Evolutionary conservation across 2,113 vertebrate genomes (phyloP), one percentile per base, ranked within the genome.

Genomic region (Macroglossus sobrinus): DNA sequence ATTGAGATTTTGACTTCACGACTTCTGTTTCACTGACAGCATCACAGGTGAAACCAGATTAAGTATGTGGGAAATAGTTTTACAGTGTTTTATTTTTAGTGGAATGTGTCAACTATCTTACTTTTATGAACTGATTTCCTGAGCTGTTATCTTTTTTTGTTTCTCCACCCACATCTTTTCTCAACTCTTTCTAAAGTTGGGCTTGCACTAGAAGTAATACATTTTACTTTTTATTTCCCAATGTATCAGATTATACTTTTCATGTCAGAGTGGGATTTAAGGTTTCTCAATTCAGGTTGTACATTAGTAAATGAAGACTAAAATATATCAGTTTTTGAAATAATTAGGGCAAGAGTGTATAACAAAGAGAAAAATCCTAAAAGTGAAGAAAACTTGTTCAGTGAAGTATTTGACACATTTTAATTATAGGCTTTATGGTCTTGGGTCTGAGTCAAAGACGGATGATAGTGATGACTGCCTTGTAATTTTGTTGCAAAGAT

Each of bases 21-120:
- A 88, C 71, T 96, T 93, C 47, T 92, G 53, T 75, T 81, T 96
- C 84, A 22, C 89, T 92, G 93, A 94, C 91, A 97, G 93, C 64
- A 86, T 64, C 55, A 19, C 68, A 69, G 95, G 96, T 87, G 76
- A 97, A 84, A 45, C 64, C 50, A n/a, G 88, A 95, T 87, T 59
- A 90, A 90, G 26, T 96, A 93, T 96, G 91, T 97, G 94, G 96
- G 96, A 88, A 94, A 90, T 22, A 50, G 55, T 68, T 95, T 89
- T 28, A 75, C 5, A 84, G 53, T 3, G 30, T 55, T 93, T 95
- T 96, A 95, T 92, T 96, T 94, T 94, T 91, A 91, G 91, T 11
- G 10, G 64, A 72, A 95, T 80, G 57, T 90, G 93, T 91, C 96
- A 96, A 69, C 80, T 57, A 43, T 91, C 53, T 96, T 86, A 84